phyloP scores from a whole-genome alignment of 2,888 invertebrate genomes.

The Leucophora obtusa region DNA sequence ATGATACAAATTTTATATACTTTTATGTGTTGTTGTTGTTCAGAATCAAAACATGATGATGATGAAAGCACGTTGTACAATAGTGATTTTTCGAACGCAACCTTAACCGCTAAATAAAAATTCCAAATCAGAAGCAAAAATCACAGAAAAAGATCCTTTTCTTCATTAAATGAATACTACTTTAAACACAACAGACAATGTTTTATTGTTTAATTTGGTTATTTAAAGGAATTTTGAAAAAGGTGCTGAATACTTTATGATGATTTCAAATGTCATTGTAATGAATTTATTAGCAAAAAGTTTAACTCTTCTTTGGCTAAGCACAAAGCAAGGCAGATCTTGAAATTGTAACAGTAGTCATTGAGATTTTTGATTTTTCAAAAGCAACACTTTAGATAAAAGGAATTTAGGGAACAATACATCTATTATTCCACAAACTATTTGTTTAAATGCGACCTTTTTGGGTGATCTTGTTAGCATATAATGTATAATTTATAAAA shows the following conservation, averaged over 20 bases:
- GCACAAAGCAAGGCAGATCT: constrained; percentile 3
- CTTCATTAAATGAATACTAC: neutral
- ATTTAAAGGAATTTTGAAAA: neutral
- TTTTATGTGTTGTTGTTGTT: constrained; percentile 23
- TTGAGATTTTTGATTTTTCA: neutral
- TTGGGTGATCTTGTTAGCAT: constrained; percentile 6
- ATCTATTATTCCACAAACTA: neutral
- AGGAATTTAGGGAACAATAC: neutral
- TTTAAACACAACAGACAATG: neutral
- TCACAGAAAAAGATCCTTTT: neutral
- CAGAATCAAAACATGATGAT: neutral
- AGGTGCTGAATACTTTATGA: constrained; percentile 41
- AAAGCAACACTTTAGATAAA: constrained; percentile 9
- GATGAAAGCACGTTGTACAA: constrained; percentile 6
- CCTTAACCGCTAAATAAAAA: constrained; percentile 63
- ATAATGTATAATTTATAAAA: neutral
- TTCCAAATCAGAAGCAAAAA: neutral
- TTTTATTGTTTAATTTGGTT: constrained; percentile 26
- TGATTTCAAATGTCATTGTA: constrained; percentile 24
- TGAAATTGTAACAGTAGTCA: constrained; percentile 33
- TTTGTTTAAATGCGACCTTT: constrained; percentile 12
- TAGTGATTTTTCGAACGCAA: constrained; percentile 65
- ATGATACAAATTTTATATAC: constrained; percentile 16
- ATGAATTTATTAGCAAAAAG: constrained; percentile 39
- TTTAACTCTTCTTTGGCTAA: neutral